phyloP scores from a whole-genome alignment of 2,888 invertebrate genomes.

The Pseudolycoriella hygida region DNA sequence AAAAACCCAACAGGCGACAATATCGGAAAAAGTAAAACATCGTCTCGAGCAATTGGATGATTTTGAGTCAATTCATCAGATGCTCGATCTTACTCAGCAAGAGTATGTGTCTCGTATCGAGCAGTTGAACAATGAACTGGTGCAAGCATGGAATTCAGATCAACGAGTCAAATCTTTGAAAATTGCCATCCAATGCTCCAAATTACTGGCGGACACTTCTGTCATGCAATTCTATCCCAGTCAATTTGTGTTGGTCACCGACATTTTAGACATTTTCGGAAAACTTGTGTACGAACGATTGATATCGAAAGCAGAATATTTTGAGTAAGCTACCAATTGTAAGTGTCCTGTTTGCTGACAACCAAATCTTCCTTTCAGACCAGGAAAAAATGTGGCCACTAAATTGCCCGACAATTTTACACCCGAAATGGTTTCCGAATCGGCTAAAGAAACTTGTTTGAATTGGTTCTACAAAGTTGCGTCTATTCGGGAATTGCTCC shows the following conservation, averaged over 20 bases:
- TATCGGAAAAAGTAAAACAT: slow-evolving; percentile 76
- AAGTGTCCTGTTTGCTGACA: slow-evolving; percentile 25
- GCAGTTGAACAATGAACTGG: slow-evolving; percentile 78
- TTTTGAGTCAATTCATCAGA: slow-evolving; percentile 75
- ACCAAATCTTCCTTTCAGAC: slow-evolving; percentile 20
- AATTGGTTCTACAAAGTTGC: slow-evolving; percentile 99
- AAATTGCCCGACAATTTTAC: slow-evolving; percentile 49
- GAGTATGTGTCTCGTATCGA: slow-evolving; percentile 81
- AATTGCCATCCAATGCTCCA: slow-evolving; percentile 93
- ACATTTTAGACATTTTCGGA: slow-evolving; percentile 89
- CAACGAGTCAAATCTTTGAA: slow-evolving; percentile 90
- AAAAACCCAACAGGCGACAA: slow-evolving; percentile 54
- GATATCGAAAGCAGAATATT: slow-evolving; percentile 51
- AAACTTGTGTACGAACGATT: slow-evolving; percentile 74
- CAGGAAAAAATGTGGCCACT: slow-evolving; percentile 32
- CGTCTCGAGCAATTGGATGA: slow-evolving; percentile 87
- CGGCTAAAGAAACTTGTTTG: slow-evolving; percentile 87
- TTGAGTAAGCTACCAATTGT: slow-evolving; percentile 27
- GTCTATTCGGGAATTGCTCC: slow-evolving; percentile 87
- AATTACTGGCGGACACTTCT: slow-evolving; percentile 73
- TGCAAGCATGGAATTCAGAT: slow-evolving; percentile 84
- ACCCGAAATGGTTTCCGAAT: slow-evolving; percentile 61
- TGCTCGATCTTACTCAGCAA: slow-evolving; percentile 79
- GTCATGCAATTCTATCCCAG: slow-evolving; percentile 94
- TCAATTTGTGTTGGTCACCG: slow-evolving; percentile 91